Conservation (phyloP, 2,888 invertebrate genomes). For the Harpalus rubripes region DNA sequence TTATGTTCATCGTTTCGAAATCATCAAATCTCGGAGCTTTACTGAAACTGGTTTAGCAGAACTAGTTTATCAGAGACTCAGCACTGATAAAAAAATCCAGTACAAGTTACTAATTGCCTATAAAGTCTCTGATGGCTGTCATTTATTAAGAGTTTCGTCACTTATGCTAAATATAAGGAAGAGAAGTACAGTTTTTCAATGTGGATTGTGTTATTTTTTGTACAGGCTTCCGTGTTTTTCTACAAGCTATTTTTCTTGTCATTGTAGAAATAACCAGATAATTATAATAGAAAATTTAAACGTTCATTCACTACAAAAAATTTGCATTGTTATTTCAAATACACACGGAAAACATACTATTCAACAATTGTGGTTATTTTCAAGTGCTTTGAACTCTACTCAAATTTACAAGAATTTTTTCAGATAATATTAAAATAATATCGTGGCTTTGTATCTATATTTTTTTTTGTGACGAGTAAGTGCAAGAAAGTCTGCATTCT, state of each 20-base stretch:
- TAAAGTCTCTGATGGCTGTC: conserved; percentile 31
- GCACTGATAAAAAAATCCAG: conserved; percentile 50
- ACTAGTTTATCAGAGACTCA: conserved; percentile 46
- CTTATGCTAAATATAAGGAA: conserved; percentile 30
- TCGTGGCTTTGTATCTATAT: background rate
- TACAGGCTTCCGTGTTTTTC: conserved; percentile 30
- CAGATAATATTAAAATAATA: background rate
- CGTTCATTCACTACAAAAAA: conserved; percentile 32
- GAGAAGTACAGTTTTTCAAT: conserved; percentile 17
- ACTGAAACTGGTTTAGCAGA: conserved; percentile 47
- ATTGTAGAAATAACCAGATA: conserved; percentile 47
- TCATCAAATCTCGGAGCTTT: conserved; percentile 38
- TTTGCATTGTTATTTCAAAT: conserved; percentile 27
- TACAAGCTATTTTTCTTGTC: conserved; percentile 32
- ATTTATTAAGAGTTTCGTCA: conserved; percentile 43
- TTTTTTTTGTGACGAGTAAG: background rate
- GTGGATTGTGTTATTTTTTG: conserved; percentile 42
- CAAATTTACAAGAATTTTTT: background rate
- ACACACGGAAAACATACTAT: conserved; percentile 40
- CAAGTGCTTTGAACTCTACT: conserved; percentile 25
- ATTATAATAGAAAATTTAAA: conserved; percentile 49
- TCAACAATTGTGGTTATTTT: background rate
- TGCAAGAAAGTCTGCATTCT: too few relatives aligned
- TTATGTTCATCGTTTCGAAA: conserved; percentile 14
- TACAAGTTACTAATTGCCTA: conserved; percentile 47